Conservation (phyloP, 2,888 invertebrate genomes). For the Ferdinandea cuprea region DNA sequence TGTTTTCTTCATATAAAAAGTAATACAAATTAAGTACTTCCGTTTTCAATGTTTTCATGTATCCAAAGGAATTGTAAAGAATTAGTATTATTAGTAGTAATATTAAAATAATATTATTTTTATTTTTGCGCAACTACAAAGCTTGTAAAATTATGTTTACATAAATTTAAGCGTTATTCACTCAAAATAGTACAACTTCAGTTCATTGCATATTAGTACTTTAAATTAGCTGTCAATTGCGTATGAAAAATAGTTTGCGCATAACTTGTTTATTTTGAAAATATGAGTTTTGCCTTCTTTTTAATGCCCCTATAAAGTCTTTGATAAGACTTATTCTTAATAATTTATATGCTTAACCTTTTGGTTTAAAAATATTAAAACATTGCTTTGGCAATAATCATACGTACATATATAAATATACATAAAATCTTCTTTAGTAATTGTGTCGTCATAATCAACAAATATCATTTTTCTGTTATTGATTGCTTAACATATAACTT, state of each 20-base stretch:
- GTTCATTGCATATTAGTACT: no score
- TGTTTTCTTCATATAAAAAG: not conserved
- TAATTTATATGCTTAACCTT: not conserved
- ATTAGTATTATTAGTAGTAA: not conserved
- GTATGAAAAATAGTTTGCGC: no score
- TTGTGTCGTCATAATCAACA: not conserved
- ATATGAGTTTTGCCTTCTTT: no score
- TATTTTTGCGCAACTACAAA: no score
- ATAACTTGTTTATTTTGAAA: no score
- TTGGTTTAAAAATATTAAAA: not conserved
- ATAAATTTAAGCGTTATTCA: no score
- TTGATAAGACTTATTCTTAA: not conserved
- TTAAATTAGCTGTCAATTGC: no score
- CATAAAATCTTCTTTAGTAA: no score
- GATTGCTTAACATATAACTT: not conserved
- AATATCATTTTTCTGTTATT: not conserved
- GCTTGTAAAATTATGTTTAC: no score
- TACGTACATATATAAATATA: not conserved
- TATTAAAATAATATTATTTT: not conserved
- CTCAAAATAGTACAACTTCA: no score
- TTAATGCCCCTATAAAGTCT: not conserved
- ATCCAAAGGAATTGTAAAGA: not conserved
- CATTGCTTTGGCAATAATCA: not conserved
- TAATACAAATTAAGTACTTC: conserved; percentile 13
- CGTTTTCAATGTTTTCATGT: not conserved